A percentile compares a stretch with the other conserved stretches of the same genome.
Conservation (phyloP, 2,797 vertebrate species). For the Chloroceryle inda region DNA sequence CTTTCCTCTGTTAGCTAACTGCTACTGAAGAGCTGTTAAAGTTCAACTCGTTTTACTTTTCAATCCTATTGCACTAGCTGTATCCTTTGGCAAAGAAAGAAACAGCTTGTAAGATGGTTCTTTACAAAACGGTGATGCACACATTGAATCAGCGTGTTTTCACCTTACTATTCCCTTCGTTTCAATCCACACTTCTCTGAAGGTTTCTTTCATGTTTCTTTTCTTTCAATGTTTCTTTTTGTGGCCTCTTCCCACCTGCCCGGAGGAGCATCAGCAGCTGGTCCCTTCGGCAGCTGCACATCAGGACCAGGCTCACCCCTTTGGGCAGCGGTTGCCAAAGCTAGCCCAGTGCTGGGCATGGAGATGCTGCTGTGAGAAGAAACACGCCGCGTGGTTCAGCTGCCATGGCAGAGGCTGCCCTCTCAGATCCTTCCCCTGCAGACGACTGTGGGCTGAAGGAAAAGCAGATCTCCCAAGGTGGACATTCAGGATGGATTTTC, state of each 20-base stretch:
- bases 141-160: not conserved
- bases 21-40: slow-evolving; percentile 4
- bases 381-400: not conserved
- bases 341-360: not conserved
- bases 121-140: not conserved
- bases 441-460: not conserved
- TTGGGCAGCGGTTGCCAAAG: not conserved
- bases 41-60: slow-evolving; percentile 31
- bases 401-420: not conserved
- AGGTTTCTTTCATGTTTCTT: too few species aligned
- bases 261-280: rapidly evolving
- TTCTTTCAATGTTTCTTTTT: too few species aligned
- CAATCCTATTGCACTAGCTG: not conserved
- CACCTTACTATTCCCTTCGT: not conserved
- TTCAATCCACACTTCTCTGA: not conserved
- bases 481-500: not conserved
- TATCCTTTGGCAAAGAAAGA: slow-evolving; percentile 4
- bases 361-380: not conserved
- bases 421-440: rapidly evolving
- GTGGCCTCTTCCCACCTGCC: not conserved
- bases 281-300: not conserved
- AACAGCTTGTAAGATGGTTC: not conserved
- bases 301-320: not conserved
- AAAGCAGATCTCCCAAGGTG: not conserved
- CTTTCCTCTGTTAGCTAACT: slow-evolving; percentile 32